Conservation (phyloP, 2,797 vertebrate species). For the Pangasius mekongensis region DNA sequence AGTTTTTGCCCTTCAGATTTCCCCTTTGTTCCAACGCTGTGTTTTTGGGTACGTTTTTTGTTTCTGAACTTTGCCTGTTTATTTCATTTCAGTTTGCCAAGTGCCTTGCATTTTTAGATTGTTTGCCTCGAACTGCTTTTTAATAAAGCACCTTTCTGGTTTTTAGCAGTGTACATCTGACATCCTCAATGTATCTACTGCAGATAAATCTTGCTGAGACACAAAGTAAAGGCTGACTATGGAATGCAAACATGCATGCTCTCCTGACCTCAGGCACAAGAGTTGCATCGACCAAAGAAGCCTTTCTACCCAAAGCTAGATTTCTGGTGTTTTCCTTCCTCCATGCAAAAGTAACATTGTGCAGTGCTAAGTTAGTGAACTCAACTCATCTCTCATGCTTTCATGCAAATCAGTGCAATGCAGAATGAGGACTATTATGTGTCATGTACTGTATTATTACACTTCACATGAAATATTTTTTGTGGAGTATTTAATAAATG, state of each 20-base stretch:
- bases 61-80: neutral
- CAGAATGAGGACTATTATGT: too few species aligned
- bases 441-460: too few species aligned
- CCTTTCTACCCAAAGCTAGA: neutral
- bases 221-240: neutral
- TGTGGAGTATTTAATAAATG: too few species aligned
- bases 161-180: neutral
- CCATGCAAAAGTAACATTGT: neutral
- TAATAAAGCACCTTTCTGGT: neutral
- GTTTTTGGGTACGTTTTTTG: neutral
- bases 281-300: neutral
- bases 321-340: neutral
- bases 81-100: neutral
- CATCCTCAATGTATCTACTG: neutral
- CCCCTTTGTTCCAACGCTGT: neutral
- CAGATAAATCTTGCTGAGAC: neutral
- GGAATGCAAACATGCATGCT: neutral
- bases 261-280: neutral
- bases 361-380: neutral
- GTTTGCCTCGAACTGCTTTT: neutral
- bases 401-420: too few species aligned
- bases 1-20: neutral
- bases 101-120: neutral
- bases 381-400: neutral
- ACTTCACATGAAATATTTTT: too few species aligned